Base-by-base conservation (phyloP, 2,113 vertebrate species). In the Lampris megalopsis region DNA sequence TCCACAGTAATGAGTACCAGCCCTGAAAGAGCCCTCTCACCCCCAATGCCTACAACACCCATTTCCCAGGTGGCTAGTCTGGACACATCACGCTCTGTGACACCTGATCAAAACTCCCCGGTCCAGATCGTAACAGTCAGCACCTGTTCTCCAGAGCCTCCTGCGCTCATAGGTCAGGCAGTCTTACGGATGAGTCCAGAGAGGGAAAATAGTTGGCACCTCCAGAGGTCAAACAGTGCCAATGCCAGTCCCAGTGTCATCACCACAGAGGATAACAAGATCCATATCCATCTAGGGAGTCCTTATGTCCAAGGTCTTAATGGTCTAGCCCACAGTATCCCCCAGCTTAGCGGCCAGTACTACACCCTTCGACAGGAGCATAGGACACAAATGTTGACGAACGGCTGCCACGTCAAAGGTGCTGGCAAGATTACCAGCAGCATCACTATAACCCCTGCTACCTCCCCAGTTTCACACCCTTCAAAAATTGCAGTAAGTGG, bases 231-330 rank as follows among this genome's bases (percentile, higher is more conserved):
- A 84, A 97, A 95, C 91, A 96, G 95, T 77, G 95, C 95, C 63
- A 96, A 96, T 74, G 91, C 95, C 0, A 94, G 95, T 88, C 95
- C 97, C 71, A 96, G 94, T 81, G 95, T 98, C 88, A 96, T 97
- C 94, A 97, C 96, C 93, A 96, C 96, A 89, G 98, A 99, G 79
- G 98, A 99, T 92, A 99, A 97, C 90, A 98, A 98, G 96, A 98
- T 99, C 90, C 97, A 98, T 75, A 99, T 99, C 91, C 97, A 98
- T 80, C 95, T 99, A 89, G 98, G 97, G 88, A 97, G 91, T 80
- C 95, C 97, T 67, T 97, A 96, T 1, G 83, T 96, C 85, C 96
- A 97, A 87, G 82, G 95, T 80, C 88, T 96, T 80, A 93, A 93
- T 67, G 94, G 91, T 82, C 89, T 78, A 63, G 64, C 76, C 73